Evolutionary conservation across 2,888 invertebrate genomes (phyloP).

Genomic region (Calameuta pallipes): DNA sequence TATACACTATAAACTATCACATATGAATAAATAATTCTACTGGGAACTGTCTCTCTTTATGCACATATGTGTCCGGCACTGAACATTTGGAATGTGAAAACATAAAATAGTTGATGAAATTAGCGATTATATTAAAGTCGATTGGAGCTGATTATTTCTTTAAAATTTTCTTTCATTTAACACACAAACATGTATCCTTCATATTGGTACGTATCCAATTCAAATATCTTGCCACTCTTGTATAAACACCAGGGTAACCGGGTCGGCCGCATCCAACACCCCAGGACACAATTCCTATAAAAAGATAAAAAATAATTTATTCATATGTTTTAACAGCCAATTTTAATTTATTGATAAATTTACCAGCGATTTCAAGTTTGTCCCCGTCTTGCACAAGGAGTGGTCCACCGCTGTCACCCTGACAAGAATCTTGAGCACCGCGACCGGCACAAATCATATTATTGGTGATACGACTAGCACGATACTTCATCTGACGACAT

Average conservation of each 20-base stretch:
- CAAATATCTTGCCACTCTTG: conserved; percentile 76
- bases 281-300: conserved; percentile 85
- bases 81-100: neutral
- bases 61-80: neutral
- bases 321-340: neutral
- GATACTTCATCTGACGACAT: conserved; percentile 86
- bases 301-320: conserved; percentile 3
- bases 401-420: conserved; percentile 90
- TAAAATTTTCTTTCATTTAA: conserved; percentile 49
- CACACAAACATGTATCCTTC: conserved; percentile 80
- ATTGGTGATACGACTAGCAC: conserved; percentile 82
- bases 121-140: neutral
- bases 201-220: conserved; percentile 83
- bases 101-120: neutral
- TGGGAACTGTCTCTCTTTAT: neutral
- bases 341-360: conserved; percentile 43
- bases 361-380: conserved; percentile 84
- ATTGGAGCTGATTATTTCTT: neutral
- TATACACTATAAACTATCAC: neutral
- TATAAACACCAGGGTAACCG: conserved; percentile 82
- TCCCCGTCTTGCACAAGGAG: conserved; percentile 80
- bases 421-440: conserved; percentile 86
- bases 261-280: conserved; percentile 83
- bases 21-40: neutral
- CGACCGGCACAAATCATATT: conserved; percentile 90